These are phyloP conservation scores for Pachydiplax longipennis DNA, from an alignment of 2,888 invertebrate species.

Conservation along the genomic window DNA sequence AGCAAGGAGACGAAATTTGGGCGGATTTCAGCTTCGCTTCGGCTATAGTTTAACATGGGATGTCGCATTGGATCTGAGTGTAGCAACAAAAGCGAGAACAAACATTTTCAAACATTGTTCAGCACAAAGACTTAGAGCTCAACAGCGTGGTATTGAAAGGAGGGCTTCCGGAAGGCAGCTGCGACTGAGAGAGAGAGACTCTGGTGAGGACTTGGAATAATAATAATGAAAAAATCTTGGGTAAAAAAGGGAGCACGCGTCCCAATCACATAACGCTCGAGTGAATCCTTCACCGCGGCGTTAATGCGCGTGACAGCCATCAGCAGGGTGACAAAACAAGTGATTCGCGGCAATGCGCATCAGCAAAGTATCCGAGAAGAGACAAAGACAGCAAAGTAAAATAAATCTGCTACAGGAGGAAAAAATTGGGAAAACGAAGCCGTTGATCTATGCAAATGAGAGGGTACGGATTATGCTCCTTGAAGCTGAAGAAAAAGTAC, in stretches of 20 bases:
- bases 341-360: conserved; percentile 25
- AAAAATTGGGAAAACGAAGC: not conserved
- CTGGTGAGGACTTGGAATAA: not conserved
- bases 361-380: not conserved
- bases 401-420: not conserved
- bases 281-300: conserved; percentile 6
- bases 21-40: no score
- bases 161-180: not conserved
- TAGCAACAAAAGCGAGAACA: not conserved
- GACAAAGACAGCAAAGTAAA: not conserved
- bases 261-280: not conserved
- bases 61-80: not conserved
- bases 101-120: not conserved
- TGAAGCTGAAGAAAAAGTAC: not conserved
- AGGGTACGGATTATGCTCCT: not conserved
- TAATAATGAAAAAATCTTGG: not conserved
- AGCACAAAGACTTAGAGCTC: not conserved
- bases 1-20: no score
- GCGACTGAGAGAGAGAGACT: not conserved
- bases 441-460: not conserved
- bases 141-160: not conserved
- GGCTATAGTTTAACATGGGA: not conserved
- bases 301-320: conserved; percentile 23
- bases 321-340: conserved; percentile 7
- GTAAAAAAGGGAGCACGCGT: not conserved